A percentile compares a stretch with the other conserved stretches of the same genome.
phyloP scores from a whole-genome alignment of 2,113 vertebrate species.

The Panthera leo region DNA sequence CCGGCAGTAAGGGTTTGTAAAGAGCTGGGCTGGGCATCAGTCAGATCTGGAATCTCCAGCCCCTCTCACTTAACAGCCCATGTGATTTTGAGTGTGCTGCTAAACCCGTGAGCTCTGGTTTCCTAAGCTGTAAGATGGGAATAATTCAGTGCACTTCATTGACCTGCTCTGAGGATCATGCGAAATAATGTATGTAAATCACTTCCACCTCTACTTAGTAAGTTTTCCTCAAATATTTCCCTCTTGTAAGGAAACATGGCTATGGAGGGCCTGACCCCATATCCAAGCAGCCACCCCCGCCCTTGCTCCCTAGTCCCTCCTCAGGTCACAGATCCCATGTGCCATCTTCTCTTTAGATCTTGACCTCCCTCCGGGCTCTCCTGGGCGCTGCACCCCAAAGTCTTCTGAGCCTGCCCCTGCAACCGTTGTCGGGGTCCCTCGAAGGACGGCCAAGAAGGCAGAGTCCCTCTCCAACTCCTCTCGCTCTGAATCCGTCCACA shows the following conservation, averaged over 20 bases:
- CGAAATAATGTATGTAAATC: background rate
- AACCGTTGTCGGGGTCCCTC: slow-evolving; percentile 43
- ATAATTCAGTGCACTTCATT: background rate
- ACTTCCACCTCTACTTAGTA: background rate
- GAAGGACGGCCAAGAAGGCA: slow-evolving; percentile 79
- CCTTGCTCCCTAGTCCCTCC: background rate
- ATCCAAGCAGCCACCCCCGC: background rate
- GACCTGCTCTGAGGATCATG: background rate
- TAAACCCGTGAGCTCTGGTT: background rate
- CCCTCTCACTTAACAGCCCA: background rate
- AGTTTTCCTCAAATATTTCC: background rate
- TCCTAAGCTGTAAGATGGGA: background rate
- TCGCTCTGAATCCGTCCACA: slow-evolving; percentile 89
- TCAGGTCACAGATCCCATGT: background rate
- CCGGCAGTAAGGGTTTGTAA: background rate
- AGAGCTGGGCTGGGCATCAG: background rate
- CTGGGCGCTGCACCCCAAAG: slow-evolving; percentile 51
- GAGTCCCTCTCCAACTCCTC: slow-evolving; percentile 86
- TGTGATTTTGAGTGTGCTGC: background rate
- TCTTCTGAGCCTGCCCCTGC: slow-evolving; percentile 60
- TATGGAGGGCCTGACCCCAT: background rate
- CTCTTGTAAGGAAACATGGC: background rate
- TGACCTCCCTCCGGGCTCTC: slow-evolving; percentile 70
- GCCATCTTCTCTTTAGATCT: slow-evolving; percentile 71
- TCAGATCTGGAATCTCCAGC: background rate